Evolutionary conservation across 2,113 vertebrate species (phyloP), one percentile per base, ranked within the genome.

Genomic region (Struthio camelus): DNA sequence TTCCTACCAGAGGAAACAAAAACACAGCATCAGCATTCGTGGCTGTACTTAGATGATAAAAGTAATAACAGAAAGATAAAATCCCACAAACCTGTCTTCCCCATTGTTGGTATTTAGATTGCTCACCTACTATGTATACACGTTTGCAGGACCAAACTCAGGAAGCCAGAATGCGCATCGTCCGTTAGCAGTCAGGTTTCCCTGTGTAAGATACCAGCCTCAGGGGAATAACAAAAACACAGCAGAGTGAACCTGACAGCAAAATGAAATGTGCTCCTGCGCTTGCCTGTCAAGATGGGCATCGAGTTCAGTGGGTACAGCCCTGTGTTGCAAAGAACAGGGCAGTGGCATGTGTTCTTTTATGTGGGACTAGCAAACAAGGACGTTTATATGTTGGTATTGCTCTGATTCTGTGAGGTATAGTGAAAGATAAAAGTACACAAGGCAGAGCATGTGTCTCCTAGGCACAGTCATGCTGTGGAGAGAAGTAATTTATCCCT

Each of bases 401-500:
- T 92, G 79, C 87, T 79, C 75, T 93, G 80, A 87, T 76, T 88
- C 91, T 89, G 70, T 80, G 62, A 85, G 59, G 67, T 89, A 80
- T 69, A 89, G 82, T 25, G 83, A 92, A 93, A 97, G 96, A 97
- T 96, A 90, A 96, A 97, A 96, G 95, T 86, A 96, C 84, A 96
- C 91, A 96, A 79, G 72, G 93, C 80, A 97, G 40, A 96, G 93
- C 93, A 89, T 88, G 86, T 96, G 91, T 97, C 96, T 92, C 38
- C 82, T 85, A 94, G 89, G 79, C 88, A 90, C 90, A 96, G 86
- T 96, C 70, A 80, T 94, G 95, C 83, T 85, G 90, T 85, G 76
- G 88, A 96, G 89, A 97, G 88, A 96, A 94, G 86, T 87, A 96
- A 87, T 96, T 96, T 97, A 96, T 97, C 93, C 92, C 94, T 96